Percentiles rank a stretch among this genome's conserved stretches.
Evolutionary conservation across 1,140 invertebrate species (phyloP).

Genomic region (Archegozetes longisetosus): DNA sequence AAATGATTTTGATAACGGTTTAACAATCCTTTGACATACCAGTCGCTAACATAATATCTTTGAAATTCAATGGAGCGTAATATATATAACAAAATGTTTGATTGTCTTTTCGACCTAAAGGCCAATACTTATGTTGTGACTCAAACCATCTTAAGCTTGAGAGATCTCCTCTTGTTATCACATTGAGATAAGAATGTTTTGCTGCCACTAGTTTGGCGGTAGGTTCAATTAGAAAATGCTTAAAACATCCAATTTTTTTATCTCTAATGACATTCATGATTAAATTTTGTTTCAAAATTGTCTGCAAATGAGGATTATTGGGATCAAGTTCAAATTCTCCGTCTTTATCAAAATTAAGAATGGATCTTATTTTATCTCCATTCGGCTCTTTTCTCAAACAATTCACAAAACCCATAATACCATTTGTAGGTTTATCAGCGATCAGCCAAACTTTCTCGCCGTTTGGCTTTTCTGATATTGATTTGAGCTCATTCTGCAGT

Average conservation of each 20-base stretch:
- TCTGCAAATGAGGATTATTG: constrained; percentile 4
- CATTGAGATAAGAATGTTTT: constrained; percentile 83
- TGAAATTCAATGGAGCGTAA: constrained; percentile 24
- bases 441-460: constrained; percentile 28
- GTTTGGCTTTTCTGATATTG: constrained; percentile 30
- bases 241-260: constrained; percentile 14
- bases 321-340: background rate
- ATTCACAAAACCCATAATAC: constrained; percentile 69
- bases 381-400: constrained; percentile 70
- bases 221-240: constrained; percentile 29
- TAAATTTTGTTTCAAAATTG: constrained; percentile 36
- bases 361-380: constrained; percentile 47
- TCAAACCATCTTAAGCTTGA: constrained; percentile 86
- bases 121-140: constrained; percentile 45
- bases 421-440: constrained; percentile 28
- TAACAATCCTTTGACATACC: constrained; percentile 25
- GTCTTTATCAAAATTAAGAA: constrained; percentile 6
- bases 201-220: constrained; percentile 26
- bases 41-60: constrained; percentile 46
- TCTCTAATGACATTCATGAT: constrained; percentile 43
- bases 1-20: background rate
- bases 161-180: constrained; percentile 65
- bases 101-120: constrained; percentile 25
- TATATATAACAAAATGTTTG: constrained; percentile 56
- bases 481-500: constrained; percentile 23